Conservation (phyloP, 2,113 vertebrate genomes). For the Lichenostomus cassidix region DNA sequence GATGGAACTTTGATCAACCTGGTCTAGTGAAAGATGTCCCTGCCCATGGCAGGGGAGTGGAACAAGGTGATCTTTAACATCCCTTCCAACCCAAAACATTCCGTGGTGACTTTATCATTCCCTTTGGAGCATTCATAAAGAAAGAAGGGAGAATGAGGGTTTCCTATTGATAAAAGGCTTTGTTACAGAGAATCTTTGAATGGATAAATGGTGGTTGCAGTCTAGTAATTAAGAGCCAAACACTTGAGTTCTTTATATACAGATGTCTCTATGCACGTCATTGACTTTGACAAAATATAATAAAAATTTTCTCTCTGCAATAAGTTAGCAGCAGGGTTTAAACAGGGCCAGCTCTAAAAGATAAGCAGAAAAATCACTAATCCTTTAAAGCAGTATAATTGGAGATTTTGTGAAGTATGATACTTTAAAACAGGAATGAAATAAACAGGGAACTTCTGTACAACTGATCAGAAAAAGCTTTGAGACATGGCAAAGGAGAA, state of each 20-base stretch:
- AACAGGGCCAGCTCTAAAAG: not conserved
- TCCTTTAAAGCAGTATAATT: not conserved
- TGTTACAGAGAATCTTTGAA: not conserved
- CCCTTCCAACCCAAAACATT: not conserved
- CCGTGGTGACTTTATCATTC: not conserved
- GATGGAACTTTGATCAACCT: not conserved
- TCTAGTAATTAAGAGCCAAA: not conserved
- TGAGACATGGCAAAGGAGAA: not conserved
- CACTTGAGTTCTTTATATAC: not conserved
- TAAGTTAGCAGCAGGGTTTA: not conserved
- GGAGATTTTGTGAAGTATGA: not conserved
- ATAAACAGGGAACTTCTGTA: not conserved
- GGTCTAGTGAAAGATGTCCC: not conserved
- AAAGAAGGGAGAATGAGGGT: not conserved
- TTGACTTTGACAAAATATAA: not conserved
- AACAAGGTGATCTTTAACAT: not conserved
- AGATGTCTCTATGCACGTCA: not conserved
- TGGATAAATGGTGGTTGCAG: not conserved
- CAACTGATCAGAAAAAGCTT: not conserved
- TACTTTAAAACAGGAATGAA: not conserved
- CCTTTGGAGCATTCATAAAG: not conserved
- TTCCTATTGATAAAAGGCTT: not conserved
- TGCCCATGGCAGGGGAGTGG: not conserved
- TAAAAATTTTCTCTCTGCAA: not conserved
- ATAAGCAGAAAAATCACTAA: not conserved